phyloP scores from a whole-genome alignment of 2,888 invertebrate species.

The Eulithis prunata region DNA sequence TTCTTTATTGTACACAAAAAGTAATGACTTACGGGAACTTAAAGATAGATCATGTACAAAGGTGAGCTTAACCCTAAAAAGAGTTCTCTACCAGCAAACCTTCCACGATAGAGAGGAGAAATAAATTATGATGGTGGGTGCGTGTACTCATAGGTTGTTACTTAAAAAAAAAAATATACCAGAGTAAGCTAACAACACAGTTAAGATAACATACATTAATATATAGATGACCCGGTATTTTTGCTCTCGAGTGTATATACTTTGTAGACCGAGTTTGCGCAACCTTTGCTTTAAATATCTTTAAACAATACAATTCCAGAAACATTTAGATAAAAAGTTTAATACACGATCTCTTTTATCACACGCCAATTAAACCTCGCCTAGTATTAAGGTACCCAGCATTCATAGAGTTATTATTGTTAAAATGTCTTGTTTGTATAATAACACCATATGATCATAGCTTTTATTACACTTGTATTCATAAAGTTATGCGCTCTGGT shows the following conservation, averaged over 20 bases:
- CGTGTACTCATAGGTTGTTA: too few species aligned
- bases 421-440: constrained; percentile 56
- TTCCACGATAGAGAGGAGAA: too few species aligned
- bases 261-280: not conserved
- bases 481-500: constrained; percentile 58
- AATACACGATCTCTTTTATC: constrained; percentile 31
- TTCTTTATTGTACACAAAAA: too few species aligned
- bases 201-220: too few species aligned
- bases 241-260: too few species aligned
- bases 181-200: too few species aligned
- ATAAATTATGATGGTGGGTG: too few species aligned
- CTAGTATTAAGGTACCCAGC: constrained; percentile 34
- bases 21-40: too few species aligned
- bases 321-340: constrained; percentile 16
- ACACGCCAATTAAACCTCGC: constrained; percentile 41
- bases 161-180: too few species aligned
- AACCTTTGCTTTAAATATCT: not conserved
- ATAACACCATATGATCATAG: constrained; percentile 58
- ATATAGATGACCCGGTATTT: not conserved
- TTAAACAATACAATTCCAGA: constrained; percentile 25
- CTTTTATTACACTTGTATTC: constrained; percentile 56
- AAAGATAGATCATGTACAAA: too few species aligned
- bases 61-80: too few species aligned
- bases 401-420: constrained; percentile 40
- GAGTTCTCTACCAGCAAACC: too few species aligned